Evolutionary conservation across 2,113 vertebrate species (phyloP), one percentile per base, ranked within the genome.

Genomic region (Sylvia atricapilla): DNA sequence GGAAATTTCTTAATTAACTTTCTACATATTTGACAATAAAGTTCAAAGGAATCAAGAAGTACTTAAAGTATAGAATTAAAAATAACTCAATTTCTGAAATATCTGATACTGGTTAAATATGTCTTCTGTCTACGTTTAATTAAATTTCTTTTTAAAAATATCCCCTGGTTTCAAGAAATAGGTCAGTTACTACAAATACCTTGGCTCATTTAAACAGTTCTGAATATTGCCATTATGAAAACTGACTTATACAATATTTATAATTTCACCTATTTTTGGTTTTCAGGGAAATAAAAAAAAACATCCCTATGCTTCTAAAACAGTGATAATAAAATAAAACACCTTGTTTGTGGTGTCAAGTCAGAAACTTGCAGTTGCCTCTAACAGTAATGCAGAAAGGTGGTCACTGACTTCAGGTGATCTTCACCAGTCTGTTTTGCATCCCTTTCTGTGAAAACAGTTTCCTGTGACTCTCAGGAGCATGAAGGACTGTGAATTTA

Each of bases 151-250:
- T 87, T 72, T 18, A 68, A 90, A 88, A 94, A 64, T 83, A 94
- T 64, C 49, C 33, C 56, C 21, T 95, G 19, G 15, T 93, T 91
- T 91, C 39, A 84, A 63, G 52, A 89, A 93, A 84, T 92, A 89
- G 60, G 85, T 89, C 84, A 87, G 80, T 81, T 81, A 49, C 69
- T 95, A 55, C 77, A 77, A 95, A 84, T 84, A 87, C 73, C 30
- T 74, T 81, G 77, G 20, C 23, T 94, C 50, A 69, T 84, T 96
- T 93, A 84, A 70, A 63, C 11, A 62, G 25, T 50, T 89, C 55
- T 81, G 64, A 84, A 66, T 87, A 49, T 30, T 77, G 23, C 59
- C 12, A 23, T 89, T 87, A 84, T 23, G n/a, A 81, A 92, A 94
- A 84, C 41, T 74, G 33, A 53, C 49, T 52, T 77, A 47, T 12